Base-by-base conservation (phyloP, 2,888 invertebrate genomes). In the Chesias legatella region DNA sequence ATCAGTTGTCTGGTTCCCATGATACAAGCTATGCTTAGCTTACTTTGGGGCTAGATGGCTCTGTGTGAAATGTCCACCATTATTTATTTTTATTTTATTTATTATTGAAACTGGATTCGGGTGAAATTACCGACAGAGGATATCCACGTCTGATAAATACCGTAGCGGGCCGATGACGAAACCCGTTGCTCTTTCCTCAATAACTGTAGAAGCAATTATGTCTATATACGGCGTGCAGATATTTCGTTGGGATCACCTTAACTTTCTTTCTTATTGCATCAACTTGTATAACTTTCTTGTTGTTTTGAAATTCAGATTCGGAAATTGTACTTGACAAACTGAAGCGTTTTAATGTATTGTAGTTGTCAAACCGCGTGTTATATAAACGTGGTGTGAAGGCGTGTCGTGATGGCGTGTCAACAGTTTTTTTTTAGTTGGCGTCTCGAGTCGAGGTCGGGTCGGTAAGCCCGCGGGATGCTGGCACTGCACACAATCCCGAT, bases 351-450 rank as follows among this genome's bases (percentile, higher is more conserved):
- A 22, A 31, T 31, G 34, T 6, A 29, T 20, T 10, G 32, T 33
- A 31, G 17, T 46, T 29, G 27, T 28, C 28, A 27, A 17, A 28
- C 20, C 24, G 5, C 11, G 33, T 7, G 22, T 8, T 47, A 44
- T 48, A 29, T 44, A 42, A 48, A 44, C 32, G 29, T 20, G 21
- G n/a, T 36, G 36, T 33, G 57, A 51, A 51, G 60, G 62, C 60
- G 63, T 59, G 60, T 49, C 60, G 51, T 58, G 53, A 62, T 59
- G 60, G 51, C 60, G 51, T 58, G 53, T 58, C 58, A 52, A 56
- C 56, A 47, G 48, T 31, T 59, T 57, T 57, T 71, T 67, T 65
- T 62, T 51, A 65, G 64, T 73, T 72, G 72, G 69, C 73, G 60
- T 52, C 51, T 43, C 33, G 39, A 34, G 45, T 34, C 63, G 67